Evolutionary conservation across 2,113 vertebrate genomes (phyloP).

Genomic region (Laticauda laticaudata): DNA sequence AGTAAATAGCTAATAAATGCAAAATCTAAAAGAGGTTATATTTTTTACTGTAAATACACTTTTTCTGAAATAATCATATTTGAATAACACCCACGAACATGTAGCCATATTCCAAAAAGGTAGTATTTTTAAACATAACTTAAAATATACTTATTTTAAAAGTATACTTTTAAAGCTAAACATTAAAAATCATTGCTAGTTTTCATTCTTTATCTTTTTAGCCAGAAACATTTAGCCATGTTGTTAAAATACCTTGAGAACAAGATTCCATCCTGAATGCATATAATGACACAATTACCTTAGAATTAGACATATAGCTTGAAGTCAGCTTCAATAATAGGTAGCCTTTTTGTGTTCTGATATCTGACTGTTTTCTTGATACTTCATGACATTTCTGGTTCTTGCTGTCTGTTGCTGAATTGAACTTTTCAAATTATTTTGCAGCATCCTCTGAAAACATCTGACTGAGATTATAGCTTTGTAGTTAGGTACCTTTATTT

Average conservation of each 20-base stretch:
- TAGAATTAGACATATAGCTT: neutral
- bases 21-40: slow-evolving; percentile 12
- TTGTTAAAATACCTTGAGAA: neutral
- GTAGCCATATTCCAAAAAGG: neutral
- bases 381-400: neutral
- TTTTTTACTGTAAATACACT: slow-evolving; percentile 28
- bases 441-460: neutral
- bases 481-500: neutral
- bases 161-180: neutral
- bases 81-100: neutral
- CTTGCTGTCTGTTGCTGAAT: neutral
- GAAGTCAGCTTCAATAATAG: neutral
- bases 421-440: neutral
- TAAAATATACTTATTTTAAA: slow-evolving; percentile 21
- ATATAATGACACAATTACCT: neutral
- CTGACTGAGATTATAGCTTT: neutral
- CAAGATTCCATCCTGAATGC: neutral
- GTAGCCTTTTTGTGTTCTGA: neutral
- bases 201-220: neutral
- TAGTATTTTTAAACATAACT: neutral
- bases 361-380: neutral
- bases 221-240: neutral
- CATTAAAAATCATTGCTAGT: neutral
- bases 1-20: neutral
- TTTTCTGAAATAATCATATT: slow-evolving; percentile 1